Evolutionary conservation across 2,888 invertebrate genomes (phyloP).

Genomic region (Podotricha telesiphe): DNA sequence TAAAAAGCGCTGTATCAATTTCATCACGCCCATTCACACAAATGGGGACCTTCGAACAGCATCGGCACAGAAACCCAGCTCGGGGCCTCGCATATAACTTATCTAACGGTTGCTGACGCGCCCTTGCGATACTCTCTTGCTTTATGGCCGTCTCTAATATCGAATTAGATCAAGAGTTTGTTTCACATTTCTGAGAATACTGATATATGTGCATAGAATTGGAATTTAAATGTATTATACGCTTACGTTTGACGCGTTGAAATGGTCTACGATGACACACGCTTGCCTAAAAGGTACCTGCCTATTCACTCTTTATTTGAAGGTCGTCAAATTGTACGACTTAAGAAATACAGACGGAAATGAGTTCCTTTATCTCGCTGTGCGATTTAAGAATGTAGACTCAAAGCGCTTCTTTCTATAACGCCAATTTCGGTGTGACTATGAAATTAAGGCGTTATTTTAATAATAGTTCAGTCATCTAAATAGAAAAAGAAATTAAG

Average conservation of each 20-base stretch:
- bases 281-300: too few species aligned
- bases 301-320: too few species aligned
- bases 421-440: background rate
- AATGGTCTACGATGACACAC: too few species aligned
- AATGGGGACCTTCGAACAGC: slow-evolving; percentile 47
- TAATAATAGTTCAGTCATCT: too few species aligned
- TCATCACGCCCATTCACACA: slow-evolving; percentile 46
- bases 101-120: slow-evolving; percentile 51
- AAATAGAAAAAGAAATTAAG: background rate
- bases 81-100: slow-evolving; percentile 50
- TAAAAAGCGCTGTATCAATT: slow-evolving; percentile 39
- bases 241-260: too few species aligned
- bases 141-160: slow-evolving; percentile 38
- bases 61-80: slow-evolving; percentile 47
- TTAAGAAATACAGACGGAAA: too few species aligned
- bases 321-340: too few species aligned
- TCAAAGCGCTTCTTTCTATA: background rate
- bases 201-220: slow-evolving; percentile 11
- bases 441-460: too few species aligned
- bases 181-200: slow-evolving; percentile 20
- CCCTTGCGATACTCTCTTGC: slow-evolving; percentile 45
- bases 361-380: too few species aligned
- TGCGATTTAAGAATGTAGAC: too few species aligned
- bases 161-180: slow-evolving; percentile 26
- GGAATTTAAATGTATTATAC: too few species aligned